These are phyloP conservation scores for Spinus pinus DNA, from an alignment of 2,797 vertebrate genomes.

Conservation along the genomic window DNA sequence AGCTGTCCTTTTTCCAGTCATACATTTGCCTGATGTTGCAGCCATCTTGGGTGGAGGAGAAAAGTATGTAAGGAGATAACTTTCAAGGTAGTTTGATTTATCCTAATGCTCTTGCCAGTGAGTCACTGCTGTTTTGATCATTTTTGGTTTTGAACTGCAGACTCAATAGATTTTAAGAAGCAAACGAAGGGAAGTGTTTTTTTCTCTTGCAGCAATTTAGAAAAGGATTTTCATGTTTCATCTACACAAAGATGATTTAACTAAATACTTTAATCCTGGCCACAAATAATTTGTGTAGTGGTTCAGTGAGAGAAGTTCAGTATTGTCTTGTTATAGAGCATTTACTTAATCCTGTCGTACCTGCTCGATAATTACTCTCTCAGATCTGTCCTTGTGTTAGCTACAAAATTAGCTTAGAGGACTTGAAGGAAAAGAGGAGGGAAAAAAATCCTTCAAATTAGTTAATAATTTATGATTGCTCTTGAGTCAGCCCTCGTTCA, in stretches of 20 bases:
- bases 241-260: slow-evolving; percentile 58
- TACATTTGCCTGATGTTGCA: background rate
- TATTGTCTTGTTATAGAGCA: slow-evolving; percentile 32
- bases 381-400: slow-evolving; percentile 51
- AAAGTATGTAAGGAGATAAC: background rate
- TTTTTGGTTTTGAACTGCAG: slow-evolving; percentile 34
- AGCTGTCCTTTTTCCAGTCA: background rate
- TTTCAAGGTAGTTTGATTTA: background rate
- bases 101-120: slow-evolving; percentile 31
- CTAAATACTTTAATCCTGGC: slow-evolving; percentile 65
- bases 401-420: slow-evolving; percentile 46
- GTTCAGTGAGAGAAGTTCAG: background rate
- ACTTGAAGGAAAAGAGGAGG: slow-evolving; percentile 1
- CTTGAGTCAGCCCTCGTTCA: background rate
- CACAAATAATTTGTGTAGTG: slow-evolving; percentile 52
- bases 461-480: slow-evolving; percentile 26
- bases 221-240: slow-evolving; percentile 47
- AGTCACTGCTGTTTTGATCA: slow-evolving; percentile 44
- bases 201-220: background rate
- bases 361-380: slow-evolving; percentile 59
- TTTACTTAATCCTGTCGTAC: slow-evolving; percentile 46
- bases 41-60: background rate
- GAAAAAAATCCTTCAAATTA: background rate
- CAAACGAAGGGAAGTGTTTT: background rate
- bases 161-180: slow-evolving; percentile 27